A percentile compares a stretch with the other conserved stretches of the same genome.
These are phyloP conservation scores for Jaculus jaculus DNA, from an alignment of 2,113 vertebrate genomes.

Conservation along the genomic window DNA sequence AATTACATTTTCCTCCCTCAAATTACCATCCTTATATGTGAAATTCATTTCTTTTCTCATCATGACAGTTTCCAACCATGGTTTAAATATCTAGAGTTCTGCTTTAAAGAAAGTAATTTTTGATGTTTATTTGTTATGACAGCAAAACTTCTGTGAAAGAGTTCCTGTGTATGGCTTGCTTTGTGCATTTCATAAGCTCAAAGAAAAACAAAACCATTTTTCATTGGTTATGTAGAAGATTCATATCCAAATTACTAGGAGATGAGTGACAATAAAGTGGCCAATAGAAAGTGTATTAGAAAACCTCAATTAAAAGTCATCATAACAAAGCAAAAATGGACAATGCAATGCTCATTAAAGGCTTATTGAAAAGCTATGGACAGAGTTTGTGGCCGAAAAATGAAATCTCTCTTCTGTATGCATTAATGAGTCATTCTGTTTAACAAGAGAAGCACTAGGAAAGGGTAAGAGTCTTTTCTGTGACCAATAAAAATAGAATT, in stretches of 20 bases:
- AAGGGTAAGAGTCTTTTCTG: neutral
- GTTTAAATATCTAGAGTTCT: constrained; percentile 52
- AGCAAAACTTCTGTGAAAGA: constrained; percentile 47
- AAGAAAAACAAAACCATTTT: constrained; percentile 71
- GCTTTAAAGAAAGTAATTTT: neutral
- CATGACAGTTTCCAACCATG: constrained; percentile 8
- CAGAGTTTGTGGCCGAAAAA: neutral
- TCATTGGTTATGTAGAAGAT: constrained; percentile 54
- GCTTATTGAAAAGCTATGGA: constrained; percentile 61
- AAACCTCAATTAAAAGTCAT: constrained; percentile 78
- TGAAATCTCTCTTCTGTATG: constrained; percentile 43
- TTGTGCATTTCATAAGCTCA: constrained; percentile 64
- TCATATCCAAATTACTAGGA: constrained; percentile 68
- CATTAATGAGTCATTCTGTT: constrained; percentile 63
- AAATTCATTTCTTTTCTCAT: constrained; percentile 64
- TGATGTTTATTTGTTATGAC: constrained; percentile 69
- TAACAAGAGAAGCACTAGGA: constrained; percentile 40
- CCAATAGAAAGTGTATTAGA: constrained; percentile 62
- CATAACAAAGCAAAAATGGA: constrained; percentile 54
- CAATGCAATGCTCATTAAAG: constrained; percentile 16
- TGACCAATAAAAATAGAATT: constrained; percentile 47
- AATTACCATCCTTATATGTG: neutral
- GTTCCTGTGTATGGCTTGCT: constrained; percentile 15
- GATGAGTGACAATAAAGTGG: constrained; percentile 69
- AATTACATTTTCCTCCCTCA: neutral